Conservation (phyloP, 2,888 invertebrate genomes). For the Hermaeophaga mercurialis region DNA sequence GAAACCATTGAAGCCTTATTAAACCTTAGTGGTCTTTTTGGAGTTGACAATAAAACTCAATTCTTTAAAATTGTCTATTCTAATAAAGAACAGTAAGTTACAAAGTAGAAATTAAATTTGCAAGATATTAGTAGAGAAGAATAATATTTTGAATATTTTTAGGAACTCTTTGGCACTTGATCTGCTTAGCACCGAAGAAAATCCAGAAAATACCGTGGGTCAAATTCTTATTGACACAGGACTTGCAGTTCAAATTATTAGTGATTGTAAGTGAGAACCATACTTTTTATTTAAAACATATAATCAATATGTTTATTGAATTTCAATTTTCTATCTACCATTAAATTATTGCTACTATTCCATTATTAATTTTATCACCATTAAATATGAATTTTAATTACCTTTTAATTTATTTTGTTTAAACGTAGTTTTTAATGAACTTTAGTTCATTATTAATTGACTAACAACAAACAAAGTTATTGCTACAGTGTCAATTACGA, state of each 20-base stretch:
- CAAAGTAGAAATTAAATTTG: neutral
- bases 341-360: too few relatives aligned
- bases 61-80: conserved; percentile 38
- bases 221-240: conserved; percentile 39
- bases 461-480: too few relatives aligned
- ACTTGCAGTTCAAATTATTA: conserved; percentile 39
- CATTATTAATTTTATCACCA: too few relatives aligned
- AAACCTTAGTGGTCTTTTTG: conserved; percentile 26
- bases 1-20: conserved; percentile 34
- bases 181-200: conserved; percentile 23
- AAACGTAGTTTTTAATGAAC: too few relatives aligned
- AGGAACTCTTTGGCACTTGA: conserved; percentile 43
- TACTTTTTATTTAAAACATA: neutral
- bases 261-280: conserved; percentile 34
- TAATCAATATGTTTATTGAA: too few relatives aligned
- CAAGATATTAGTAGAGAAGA: neutral
- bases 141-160: conserved; percentile 19
- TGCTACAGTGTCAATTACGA: too few relatives aligned
- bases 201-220: conserved; percentile 36
- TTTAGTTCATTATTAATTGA: too few relatives aligned
- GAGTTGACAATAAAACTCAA: neutral
- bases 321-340: too few relatives aligned
- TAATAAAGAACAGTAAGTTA: conserved; percentile 28
- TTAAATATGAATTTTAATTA: too few relatives aligned
- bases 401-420: too few relatives aligned